phyloP scores from a whole-genome alignment of 1,140 invertebrate species.

The Hyles vespertilio region DNA sequence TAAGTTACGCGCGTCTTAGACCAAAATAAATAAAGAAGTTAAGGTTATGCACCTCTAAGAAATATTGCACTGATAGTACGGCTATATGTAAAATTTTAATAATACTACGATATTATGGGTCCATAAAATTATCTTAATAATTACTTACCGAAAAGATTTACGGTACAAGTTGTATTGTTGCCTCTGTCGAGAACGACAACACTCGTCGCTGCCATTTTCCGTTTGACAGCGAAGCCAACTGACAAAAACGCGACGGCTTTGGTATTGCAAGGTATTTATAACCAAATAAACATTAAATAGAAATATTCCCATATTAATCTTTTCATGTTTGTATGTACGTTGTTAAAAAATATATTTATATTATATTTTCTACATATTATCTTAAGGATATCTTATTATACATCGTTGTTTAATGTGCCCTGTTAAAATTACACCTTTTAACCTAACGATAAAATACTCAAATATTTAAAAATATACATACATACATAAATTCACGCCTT shows the following conservation, averaged over 20 bases:
- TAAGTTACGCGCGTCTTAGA: constrained; percentile 60
- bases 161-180: constrained; percentile 96
- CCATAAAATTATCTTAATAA: constrained; percentile 16
- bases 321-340: too few species aligned
- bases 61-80: constrained; percentile 7
- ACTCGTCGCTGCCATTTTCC: constrained; percentile 90
- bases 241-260: constrained; percentile 35
- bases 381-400: too few species aligned
- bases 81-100: background rate
- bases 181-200: constrained; percentile 94
- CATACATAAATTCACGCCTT: too few species aligned
- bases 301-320: too few species aligned
- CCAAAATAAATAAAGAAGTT: constrained; percentile 66
- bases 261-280: constrained; percentile 10
- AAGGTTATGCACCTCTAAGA: constrained; percentile 55
- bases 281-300: too few species aligned
- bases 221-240: constrained; percentile 70
- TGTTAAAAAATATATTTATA: too few species aligned
- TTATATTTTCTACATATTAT: too few species aligned
- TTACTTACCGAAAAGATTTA: constrained; percentile 93
- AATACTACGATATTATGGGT: constrained; percentile 4
- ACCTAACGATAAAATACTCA: too few species aligned
- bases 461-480: too few species aligned
- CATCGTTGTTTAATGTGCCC: too few species aligned
- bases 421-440: too few species aligned